Evolutionary conservation across 2,888 invertebrate species (phyloP).

Genomic region (Tetheella fluctuosa): DNA sequence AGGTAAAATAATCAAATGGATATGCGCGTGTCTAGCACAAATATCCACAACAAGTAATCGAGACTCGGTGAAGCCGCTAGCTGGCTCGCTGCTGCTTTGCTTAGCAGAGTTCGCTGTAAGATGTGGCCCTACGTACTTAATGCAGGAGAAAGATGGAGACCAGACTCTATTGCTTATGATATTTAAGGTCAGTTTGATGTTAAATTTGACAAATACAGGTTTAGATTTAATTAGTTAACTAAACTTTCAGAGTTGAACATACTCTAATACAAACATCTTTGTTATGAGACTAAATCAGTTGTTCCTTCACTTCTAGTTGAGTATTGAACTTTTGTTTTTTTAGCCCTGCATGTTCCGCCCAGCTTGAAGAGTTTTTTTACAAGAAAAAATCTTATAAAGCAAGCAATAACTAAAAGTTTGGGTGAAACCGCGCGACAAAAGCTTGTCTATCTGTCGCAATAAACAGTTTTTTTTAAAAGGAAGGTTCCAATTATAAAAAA

Average conservation of each 20-base stretch:
- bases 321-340: no score
- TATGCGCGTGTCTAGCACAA: conserved; percentile 80
- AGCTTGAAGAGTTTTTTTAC: no score
- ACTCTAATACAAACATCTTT: no score
- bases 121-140: conserved; percentile 87
- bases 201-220: neutral
- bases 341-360: no score
- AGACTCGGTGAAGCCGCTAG: conserved; percentile 86
- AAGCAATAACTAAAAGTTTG: neutral
- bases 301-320: no score
- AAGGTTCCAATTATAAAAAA: neutral
- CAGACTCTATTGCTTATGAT: conserved; percentile 86
- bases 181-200: conserved; percentile 84
- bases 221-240: no score
- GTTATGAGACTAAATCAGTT: no score
- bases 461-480: neutral
- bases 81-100: conserved; percentile 93
- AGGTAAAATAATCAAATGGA: conserved; percentile 84
- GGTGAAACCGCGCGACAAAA: no score
- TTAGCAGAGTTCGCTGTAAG: conserved; percentile 97
- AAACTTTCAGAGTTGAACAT: no score
- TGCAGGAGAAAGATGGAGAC: conserved; percentile 80
- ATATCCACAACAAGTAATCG: conserved; percentile 81
- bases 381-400: neutral
- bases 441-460: no score